Evolutionary conservation across 2,888 invertebrate genomes (phyloP).

Genomic region (Cheilosia scutellata): DNA sequence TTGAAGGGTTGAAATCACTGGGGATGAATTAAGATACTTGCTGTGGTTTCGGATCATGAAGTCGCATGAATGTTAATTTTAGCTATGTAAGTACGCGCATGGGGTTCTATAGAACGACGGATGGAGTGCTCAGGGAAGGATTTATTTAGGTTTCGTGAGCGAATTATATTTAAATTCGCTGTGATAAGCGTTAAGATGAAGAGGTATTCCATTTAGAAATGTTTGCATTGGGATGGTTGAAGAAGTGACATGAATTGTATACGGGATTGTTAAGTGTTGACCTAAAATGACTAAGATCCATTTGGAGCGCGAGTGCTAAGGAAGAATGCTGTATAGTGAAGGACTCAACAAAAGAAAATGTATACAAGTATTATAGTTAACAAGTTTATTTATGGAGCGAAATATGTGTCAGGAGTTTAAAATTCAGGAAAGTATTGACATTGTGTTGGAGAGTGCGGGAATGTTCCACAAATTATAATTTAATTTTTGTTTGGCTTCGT

Average conservation of each 20-base stretch:
- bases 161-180: constrained; percentile 54
- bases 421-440: neutral
- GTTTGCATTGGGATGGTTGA: neutral
- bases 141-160: constrained; percentile 60
- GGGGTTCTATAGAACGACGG: neutral
- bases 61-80: constrained; percentile 74
- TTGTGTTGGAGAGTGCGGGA: neutral
- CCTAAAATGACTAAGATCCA: constrained; percentile 24
- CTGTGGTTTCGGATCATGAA: constrained; percentile 68
- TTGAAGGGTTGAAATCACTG: constrained; percentile 69
- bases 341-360: neutral
- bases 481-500: too few species aligned
- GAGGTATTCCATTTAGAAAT: constrained; percentile 44
- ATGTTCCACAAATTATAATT: too few species aligned
- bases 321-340: constrained; percentile 6
- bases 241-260: neutral
- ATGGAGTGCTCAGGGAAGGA: constrained; percentile 45
- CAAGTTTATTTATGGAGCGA: neutral
- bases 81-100: constrained; percentile 44
- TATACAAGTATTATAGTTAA: constrained; percentile 4
- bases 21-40: constrained; percentile 71
- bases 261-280: constrained; percentile 36
- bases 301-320: neutral
- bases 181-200: constrained; percentile 56
- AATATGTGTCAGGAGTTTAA: constrained; percentile 15